phyloP scores from a whole-genome alignment of 2,888 invertebrate species.

The Hofmannophila pseudospretella region DNA sequence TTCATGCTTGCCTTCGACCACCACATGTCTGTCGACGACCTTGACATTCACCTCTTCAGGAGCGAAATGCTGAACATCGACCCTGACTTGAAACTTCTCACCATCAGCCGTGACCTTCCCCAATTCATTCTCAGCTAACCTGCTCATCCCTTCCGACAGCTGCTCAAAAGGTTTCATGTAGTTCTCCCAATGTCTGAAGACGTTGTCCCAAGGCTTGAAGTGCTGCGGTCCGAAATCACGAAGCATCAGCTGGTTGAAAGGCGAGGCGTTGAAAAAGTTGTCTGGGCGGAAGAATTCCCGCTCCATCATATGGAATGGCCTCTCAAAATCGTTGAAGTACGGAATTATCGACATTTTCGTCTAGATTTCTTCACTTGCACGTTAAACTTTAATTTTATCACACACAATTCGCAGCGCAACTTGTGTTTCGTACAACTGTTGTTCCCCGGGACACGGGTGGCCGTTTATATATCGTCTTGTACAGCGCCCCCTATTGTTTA shows the following conservation, averaged over 20 bases:
- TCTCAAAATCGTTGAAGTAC: constrained; percentile 43
- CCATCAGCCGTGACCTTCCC: constrained; percentile 66
- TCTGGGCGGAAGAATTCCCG: constrained; percentile 41
- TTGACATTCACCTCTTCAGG: constrained; percentile 88
- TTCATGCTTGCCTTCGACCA: constrained; percentile 87
- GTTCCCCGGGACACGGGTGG: constrained; percentile 7
- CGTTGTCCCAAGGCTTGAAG: constrained; percentile 32
- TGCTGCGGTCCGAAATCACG: constrained; percentile 19
- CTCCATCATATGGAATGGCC: constrained; percentile 55
- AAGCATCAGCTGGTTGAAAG: constrained; percentile 26
- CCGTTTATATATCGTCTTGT: constrained; percentile 29
- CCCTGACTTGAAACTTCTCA: constrained; percentile 81
- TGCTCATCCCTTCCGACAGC: constrained; percentile 44
- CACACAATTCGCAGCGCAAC: background rate
- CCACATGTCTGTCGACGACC: constrained; percentile 81
- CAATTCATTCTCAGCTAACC: constrained; percentile 56
- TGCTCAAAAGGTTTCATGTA: constrained; percentile 47
- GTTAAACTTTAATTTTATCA: constrained; percentile 1
- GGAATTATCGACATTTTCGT: constrained; percentile 50
- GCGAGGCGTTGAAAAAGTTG: constrained; percentile 31
- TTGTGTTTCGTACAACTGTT: constrained; percentile 11
- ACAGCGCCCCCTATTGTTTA: constrained; percentile 35
- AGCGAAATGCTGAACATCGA: constrained; percentile 87
- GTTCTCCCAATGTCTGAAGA: constrained; percentile 31
- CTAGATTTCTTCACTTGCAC: constrained; percentile 9